phyloP scores from a whole-genome alignment of 2,888 invertebrate species.

The Spilosoma lubricipeda region DNA sequence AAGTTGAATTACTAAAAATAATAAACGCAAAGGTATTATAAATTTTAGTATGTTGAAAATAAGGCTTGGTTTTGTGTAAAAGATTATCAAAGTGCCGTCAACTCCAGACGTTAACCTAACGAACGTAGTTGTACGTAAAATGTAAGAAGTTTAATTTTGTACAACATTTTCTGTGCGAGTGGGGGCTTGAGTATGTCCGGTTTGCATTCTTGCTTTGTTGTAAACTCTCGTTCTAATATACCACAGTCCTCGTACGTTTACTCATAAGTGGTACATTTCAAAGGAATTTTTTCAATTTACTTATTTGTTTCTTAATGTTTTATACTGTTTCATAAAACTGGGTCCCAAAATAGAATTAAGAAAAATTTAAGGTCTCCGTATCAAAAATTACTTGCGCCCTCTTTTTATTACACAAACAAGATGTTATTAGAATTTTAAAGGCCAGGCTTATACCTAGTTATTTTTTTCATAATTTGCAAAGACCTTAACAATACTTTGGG shows the following conservation, averaged over 20 bases:
- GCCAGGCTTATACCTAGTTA: too few species aligned
- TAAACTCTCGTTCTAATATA: constrained; percentile 9
- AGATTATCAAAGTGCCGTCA: constrained; percentile 39
- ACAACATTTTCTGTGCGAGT: constrained; percentile 15
- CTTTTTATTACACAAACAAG: neutral
- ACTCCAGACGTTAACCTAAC: constrained; percentile 47
- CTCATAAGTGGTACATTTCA: constrained; percentile 8
- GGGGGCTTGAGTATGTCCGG: constrained; percentile 21
- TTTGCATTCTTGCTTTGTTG: constrained; percentile 19
- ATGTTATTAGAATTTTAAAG: neutral
- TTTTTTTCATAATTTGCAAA: too few species aligned
- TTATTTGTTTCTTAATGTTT: constrained; percentile 1
- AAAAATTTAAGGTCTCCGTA: neutral
- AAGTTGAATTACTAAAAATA: constrained; percentile 33
- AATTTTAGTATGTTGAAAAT: neutral
- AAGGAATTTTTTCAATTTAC: constrained; percentile 16
- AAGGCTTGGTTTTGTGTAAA: constrained; percentile 30
- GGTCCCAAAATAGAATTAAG: neutral
- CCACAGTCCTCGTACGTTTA: constrained; percentile 1
- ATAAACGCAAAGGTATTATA: constrained; percentile 3
- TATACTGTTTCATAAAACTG: neutral
- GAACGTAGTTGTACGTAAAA: constrained; percentile 21
- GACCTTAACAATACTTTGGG: too few species aligned
- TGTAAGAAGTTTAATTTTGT: constrained; percentile 33
- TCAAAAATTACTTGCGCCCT: neutral